phyloP scores from a whole-genome alignment of 2,113 vertebrate species.

The Ammodytes dubius region DNA sequence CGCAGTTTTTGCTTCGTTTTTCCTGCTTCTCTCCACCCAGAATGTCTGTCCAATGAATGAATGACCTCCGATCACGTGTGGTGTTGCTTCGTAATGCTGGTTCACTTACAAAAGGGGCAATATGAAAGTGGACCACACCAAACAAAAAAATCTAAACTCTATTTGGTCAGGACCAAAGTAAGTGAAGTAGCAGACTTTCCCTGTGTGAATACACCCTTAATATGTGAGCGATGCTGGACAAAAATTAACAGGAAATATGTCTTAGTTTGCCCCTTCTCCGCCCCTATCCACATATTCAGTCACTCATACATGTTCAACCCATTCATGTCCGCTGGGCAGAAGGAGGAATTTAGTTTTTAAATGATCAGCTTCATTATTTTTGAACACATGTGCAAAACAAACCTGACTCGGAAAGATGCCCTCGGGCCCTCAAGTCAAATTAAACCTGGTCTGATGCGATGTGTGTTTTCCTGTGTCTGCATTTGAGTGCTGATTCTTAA shows the following conservation, averaged over 20 bases:
- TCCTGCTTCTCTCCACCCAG: too few relatives aligned
- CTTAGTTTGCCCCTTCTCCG: background rate
- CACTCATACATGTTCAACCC: background rate
- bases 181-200: too few relatives aligned
- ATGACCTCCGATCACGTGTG: too few relatives aligned
- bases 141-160: too few relatives aligned
- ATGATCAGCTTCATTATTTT: slow-evolving; percentile 62
- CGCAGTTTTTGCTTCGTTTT: too few relatives aligned
- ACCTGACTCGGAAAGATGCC: slow-evolving; percentile 45
- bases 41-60: too few relatives aligned
- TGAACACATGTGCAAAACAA: slow-evolving; percentile 52
- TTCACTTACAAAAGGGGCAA: too few relatives aligned
- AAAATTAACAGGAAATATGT: slow-evolving; percentile 27
- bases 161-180: too few relatives aligned
- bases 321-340: slow-evolving; percentile 8
- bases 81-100: too few relatives aligned
- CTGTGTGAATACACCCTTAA: background rate
- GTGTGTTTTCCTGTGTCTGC: slow-evolving; percentile 33
- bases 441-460: slow-evolving; percentile 49
- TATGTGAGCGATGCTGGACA: slow-evolving; percentile 12
- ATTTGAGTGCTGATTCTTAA: slow-evolving; percentile 26
- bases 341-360: slow-evolving; percentile 23
- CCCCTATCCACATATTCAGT: slow-evolving; percentile 1
- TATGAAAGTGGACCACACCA: too few relatives aligned
- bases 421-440: slow-evolving; percentile 60